Evolutionary conservation across 2,888 invertebrate species (phyloP), one percentile per base, ranked within the genome.

Genomic region (Tholera decimalis): DNA sequence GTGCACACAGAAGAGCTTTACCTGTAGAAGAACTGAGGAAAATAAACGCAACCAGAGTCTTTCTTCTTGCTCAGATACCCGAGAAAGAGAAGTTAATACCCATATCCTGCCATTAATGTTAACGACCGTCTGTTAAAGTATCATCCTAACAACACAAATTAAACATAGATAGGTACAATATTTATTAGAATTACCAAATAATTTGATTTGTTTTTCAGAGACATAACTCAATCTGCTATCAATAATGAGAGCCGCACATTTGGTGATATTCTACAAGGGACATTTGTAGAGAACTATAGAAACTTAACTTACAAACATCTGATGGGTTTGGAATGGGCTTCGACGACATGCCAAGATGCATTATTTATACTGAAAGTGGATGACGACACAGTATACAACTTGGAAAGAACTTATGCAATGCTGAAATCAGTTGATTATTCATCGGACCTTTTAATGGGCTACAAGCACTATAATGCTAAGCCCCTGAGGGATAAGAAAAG

Each of bases 301-400:
- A 98, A 98, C 89, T 90, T 98, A 18, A 98, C 98, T 3, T 97
- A 97, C 80, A 98, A 98, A 90, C 98, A 98, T 84, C 88, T 97
- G 0, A 98, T 98, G 98, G 98, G 98, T 0, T 88, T 98, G 37
- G 96, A 96, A 79, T 98, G 98, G 98, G 97, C 96, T 0, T 92
- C 96, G 0, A 91, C 91, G n/a, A 92, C 95, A 80, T 98, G 98
- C 83, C 84, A 83, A 1, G 91, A 94, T 13, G 96, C 96, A 1
- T 95, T 96, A 64, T 97, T 77, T n/a, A 75, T 79, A 49, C 57
- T 79, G n/a, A 79, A 79, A 70, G 66, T 69, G 2, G 76, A 79
- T 28, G 79, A 79, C 58, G 78, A 79, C 41, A 97, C 97, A 57
- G 96, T 97, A 8, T 96, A 97, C 22, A 97, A 98, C 88, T 90